Evolutionary conservation across 2,888 invertebrate species (phyloP).

Genomic region (Blera fallax): DNA sequence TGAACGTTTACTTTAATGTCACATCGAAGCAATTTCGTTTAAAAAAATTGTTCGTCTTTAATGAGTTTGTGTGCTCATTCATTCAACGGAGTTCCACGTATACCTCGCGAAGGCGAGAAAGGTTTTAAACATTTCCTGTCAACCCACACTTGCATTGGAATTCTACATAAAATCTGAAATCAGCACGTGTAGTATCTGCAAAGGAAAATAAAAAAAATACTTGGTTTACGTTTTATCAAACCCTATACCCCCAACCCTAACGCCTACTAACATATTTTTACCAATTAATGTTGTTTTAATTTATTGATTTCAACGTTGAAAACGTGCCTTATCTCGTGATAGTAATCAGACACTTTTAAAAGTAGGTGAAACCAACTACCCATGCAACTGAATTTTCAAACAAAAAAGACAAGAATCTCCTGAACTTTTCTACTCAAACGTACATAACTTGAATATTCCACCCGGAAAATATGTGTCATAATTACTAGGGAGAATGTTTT

Average conservation of each 20-base stretch:
- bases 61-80: too few species aligned
- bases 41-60: too few species aligned
- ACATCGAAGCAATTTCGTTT: too few species aligned
- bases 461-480: background rate
- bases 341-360: background rate
- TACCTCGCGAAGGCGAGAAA: too few species aligned
- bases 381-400: background rate
- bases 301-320: background rate
- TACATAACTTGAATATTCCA: background rate
- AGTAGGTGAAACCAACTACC: background rate
- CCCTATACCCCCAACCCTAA: background rate
- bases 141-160: too few species aligned
- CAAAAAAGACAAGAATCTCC: background rate
- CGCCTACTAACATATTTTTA: background rate
- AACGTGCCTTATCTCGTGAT: slow-evolving; percentile 18
- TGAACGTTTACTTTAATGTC: too few species aligned
- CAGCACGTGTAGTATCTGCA: too few species aligned
- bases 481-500: background rate
- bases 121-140: too few species aligned
- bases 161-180: too few species aligned
- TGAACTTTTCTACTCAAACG: background rate
- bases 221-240: background rate
- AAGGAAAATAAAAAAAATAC: background rate
- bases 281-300: too few species aligned
- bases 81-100: too few species aligned